phyloP scores from a whole-genome alignment of 2,797 vertebrate species.

The Microctenopoma lineatum region DNA sequence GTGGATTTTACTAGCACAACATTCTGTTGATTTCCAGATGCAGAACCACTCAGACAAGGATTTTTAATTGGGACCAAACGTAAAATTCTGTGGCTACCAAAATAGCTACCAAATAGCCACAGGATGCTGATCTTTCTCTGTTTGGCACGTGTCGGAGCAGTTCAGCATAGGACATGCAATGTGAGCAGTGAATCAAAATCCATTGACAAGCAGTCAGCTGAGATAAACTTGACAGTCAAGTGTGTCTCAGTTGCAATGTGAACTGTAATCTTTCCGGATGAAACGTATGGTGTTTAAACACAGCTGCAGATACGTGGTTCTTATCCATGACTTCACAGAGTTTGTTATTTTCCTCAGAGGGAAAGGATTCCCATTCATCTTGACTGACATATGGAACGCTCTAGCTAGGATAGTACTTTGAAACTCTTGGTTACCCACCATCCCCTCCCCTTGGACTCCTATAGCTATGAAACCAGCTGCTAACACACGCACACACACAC shows the following conservation, averaged over 20 bases:
- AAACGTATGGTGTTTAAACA: constrained; percentile 7
- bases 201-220: constrained; percentile 1
- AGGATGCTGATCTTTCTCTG: background rate
- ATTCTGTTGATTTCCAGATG: background rate
- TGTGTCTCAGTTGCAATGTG: constrained; percentile 1
- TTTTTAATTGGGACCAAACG: constrained; percentile 23
- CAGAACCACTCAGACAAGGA: background rate
- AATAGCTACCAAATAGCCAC: background rate
- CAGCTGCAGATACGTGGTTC: background rate
- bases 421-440: constrained; percentile 41
- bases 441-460: constrained; percentile 48
- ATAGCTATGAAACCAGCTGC: constrained; percentile 45
- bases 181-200: constrained; percentile 4
- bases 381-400: constrained; percentile 55
- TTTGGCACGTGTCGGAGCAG: constrained; percentile 8
- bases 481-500: constrained; percentile 35
- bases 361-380: constrained; percentile 43
- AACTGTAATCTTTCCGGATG: constrained; percentile 15
- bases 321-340: constrained; percentile 14
- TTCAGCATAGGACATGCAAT: background rate
- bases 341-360: constrained; percentile 18
- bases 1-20: too few species aligned
- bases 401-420: constrained; percentile 38
- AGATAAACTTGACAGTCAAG: constrained; percentile 4
- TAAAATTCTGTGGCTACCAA: too few species aligned